Base-by-base conservation (phyloP, 1,140 invertebrate species). In the Aphelenchoides fujianensis region DNA sequence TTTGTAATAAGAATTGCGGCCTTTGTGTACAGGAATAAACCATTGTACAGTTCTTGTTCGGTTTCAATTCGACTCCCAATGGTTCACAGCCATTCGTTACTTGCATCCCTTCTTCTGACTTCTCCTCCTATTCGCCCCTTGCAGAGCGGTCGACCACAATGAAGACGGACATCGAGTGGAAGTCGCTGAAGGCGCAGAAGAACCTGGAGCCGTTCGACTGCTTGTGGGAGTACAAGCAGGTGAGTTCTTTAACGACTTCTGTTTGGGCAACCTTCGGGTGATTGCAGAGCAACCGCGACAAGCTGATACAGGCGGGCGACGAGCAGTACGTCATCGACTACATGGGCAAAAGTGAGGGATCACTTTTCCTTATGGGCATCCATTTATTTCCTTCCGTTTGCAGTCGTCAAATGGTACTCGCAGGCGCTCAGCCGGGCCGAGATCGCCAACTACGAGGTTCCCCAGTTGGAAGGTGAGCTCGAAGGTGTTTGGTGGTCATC, bases 381-480 rank as follows among this genome's bases (percentile, higher is more conserved):
- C 12, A 48, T 48, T 23, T n/a, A n/a, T n/a, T n/a, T n/a, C n/a
- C n/a, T n/a, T n/a, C n/a, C 12, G 12, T 48, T 48, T 48, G 23
- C 23, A 59, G 55, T 59, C 19, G 5, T 59, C 55, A 59, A 59
- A 59, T 59, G 55, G 55, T 19, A 59, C 19, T 5, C 5, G 19
- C 55, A 32, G 5, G 23, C 23, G 19, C 12, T 59, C 55, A 59
- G 55, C 34, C 55, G 55, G 5, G 27, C 55, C 5, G 55, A 59
- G 34, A 19, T 59, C 19, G 55, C 23, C 5, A 59, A 19, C 12
- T 59, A 59, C 55, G 5, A 59, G 34, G 5, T 59, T 59, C 55
- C 55, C 5, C 28, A 59, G 12, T 59, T 59, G 55, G 5, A 59
- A 59, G 27, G 55, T 59, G 34, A 59, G 55, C 34, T n/a, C n/a